A percentile compares a stretch with the other conserved stretches of the same genome.
Conservation (phyloP, 2,113 vertebrate genomes). For the Neoarius graeffei region DNA sequence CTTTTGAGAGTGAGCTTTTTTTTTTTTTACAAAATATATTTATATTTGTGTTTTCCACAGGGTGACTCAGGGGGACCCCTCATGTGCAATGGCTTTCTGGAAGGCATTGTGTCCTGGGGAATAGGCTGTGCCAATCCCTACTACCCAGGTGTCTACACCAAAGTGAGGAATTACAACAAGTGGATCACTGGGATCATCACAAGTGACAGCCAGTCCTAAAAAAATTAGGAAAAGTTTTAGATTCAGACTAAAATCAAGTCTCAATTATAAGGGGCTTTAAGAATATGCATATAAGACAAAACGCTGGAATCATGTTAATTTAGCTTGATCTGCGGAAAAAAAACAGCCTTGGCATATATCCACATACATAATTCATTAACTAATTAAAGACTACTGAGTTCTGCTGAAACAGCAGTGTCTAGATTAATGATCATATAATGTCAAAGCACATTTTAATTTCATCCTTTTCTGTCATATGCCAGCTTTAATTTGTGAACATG, state of each 20-base stretch:
- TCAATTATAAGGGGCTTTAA: not conserved
- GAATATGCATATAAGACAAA: not conserved
- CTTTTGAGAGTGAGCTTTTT: not conserved
- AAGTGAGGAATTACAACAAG: slow-evolving; percentile 61
- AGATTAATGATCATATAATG: slow-evolving; percentile 5
- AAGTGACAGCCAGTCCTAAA: slow-evolving; percentile 9
- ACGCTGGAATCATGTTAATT: not conserved
- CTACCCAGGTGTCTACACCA: slow-evolving; percentile 76
- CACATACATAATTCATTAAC: slow-evolving; percentile 8
- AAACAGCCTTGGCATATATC: not conserved
- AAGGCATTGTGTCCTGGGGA: slow-evolving; percentile 79
- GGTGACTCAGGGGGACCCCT: slow-evolving; percentile 75
- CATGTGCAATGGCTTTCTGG: slow-evolving; percentile 62
- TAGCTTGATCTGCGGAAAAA: too few relatives aligned
- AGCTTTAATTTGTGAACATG: not conserved
- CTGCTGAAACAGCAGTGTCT: slow-evolving; percentile 1
- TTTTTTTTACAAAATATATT: not conserved
- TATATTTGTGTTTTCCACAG: slow-evolving; percentile 55
- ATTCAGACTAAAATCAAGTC: not conserved
- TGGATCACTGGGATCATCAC: slow-evolving; percentile 64
- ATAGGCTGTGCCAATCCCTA: slow-evolving; percentile 68
- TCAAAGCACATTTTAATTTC: not conserved
- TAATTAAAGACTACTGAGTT: not conserved
- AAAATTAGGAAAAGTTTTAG: not conserved
- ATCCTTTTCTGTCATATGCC: not conserved